Evolutionary conservation across 2,888 invertebrate species (phyloP), one percentile per base, ranked within the genome.

Genomic region (Lasiommata megera): DNA sequence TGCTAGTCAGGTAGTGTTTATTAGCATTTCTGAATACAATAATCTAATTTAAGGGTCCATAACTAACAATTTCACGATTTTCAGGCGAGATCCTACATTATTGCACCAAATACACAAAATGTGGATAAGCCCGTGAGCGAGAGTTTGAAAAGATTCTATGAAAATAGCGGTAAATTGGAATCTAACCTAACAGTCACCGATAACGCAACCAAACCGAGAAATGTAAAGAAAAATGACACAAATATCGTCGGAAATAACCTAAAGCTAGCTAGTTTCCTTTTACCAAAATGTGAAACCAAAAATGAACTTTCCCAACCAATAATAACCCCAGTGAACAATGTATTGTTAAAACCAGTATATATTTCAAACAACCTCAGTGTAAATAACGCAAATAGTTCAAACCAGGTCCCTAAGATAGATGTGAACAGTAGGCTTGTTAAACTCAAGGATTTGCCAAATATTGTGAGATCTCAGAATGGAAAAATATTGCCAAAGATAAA

Each of bases 131-230:
- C 86, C 50, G 72, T 80, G n/a, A 77, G 78, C 66, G 82, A 84
- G 77, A 89, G 81, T 79, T 81, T 90, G 74, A 88, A 87, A 81
- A 77, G 79, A 60, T 90, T 88, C 70, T 90, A 89, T 68, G 89
- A 90, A 77, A 90, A 79, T 73, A 89, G 88, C 79, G 89, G 88
- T 65, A 88, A 86, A 69, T 75, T 89, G 53, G 88, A 88, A 67
- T 82, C 79, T 69, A 75, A 73, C 65, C 72, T 80, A 56, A 66
- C 78, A 37, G 67, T 74, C 40, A 76, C 71, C 54, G 74, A 77
- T 17, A 74, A 64, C 53, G 67, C 67, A 61, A 52, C 67, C 0
- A 82, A 77, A 56, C 79, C 81, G 12, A 74, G 76, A 58, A 74
- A 78, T 58, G 59, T 83, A 9, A 85, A 78, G 60, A 85, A 80